Conservation (phyloP, 2,888 invertebrate genomes). For the Agrochola circellaris region DNA sequence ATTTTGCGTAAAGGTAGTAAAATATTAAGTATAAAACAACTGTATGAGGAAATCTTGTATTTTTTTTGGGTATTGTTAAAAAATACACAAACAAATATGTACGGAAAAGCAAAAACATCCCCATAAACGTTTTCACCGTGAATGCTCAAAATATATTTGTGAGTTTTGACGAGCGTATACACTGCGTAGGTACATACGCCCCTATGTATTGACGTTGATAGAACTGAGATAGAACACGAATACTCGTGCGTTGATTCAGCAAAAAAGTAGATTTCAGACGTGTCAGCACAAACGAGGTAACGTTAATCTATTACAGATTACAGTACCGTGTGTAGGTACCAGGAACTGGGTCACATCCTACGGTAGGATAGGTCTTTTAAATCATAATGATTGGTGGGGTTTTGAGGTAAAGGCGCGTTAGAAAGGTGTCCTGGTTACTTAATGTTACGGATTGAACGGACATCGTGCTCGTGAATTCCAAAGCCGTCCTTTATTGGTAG, state of each 20-base stretch:
- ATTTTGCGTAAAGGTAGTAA: background rate
- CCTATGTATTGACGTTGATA: constrained; percentile 63
- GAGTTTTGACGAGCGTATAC: constrained; percentile 36
- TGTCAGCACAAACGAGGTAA: constrained; percentile 48
- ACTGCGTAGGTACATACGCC: constrained; percentile 44
- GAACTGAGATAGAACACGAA: constrained; percentile 71
- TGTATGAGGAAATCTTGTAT: background rate
- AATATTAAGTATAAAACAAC: background rate
- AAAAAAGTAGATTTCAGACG: constrained; percentile 56
- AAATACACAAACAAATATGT: constrained; percentile 24
- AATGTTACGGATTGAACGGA: constrained; percentile 15
- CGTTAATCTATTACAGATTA: constrained; percentile 53
- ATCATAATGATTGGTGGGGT: constrained; percentile 36
- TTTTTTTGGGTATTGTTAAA: background rate
- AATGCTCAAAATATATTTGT: constrained; percentile 43
- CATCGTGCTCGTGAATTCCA: constrained; percentile 32
- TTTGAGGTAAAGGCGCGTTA: constrained; percentile 21
- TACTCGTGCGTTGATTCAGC: constrained; percentile 64
- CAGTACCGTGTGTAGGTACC: constrained; percentile 20
- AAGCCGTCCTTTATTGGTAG: constrained; percentile 33
- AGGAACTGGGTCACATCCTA: constrained; percentile 45
- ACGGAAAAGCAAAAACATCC: constrained; percentile 21
- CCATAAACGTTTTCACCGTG: constrained; percentile 23
- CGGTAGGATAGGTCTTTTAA: constrained; percentile 33
- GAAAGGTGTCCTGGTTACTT: constrained; percentile 39